phyloP scores from a whole-genome alignment of 1,140 invertebrate species.

The Aphelenchoides fujianensis region DNA sequence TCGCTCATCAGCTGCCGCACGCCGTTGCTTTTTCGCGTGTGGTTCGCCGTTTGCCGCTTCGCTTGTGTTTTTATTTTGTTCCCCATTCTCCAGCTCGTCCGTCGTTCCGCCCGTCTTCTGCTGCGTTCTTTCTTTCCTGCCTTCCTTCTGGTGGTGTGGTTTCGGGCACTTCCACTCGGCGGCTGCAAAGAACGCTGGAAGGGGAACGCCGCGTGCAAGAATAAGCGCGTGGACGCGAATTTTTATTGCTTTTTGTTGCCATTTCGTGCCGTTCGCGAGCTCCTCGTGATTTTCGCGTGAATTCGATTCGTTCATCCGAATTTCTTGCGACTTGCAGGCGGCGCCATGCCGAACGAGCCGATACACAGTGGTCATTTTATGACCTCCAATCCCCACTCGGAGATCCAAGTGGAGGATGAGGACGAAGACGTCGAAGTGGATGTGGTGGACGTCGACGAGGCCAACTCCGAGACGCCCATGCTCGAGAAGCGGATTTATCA shows the following conservation, averaged over 20 bases:
- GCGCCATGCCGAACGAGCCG: slow-evolving; percentile 52
- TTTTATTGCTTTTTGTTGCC: background rate
- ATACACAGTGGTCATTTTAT: slow-evolving; percentile 63
- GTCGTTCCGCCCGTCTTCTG: too few species aligned
- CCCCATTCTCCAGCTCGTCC: too few species aligned
- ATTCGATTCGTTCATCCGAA: background rate
- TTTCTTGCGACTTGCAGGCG: slow-evolving; percentile 15
- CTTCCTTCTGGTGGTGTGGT: background rate
- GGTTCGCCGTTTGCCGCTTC: too few species aligned
- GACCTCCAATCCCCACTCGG: slow-evolving; percentile 60
- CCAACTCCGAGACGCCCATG: slow-evolving; percentile 5
- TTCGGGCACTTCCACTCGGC: background rate
- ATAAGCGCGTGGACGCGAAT: background rate
- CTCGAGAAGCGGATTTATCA: slow-evolving; percentile 32
- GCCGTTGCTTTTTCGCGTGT: background rate
- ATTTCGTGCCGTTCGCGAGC: background rate
- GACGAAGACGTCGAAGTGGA: slow-evolving; percentile 62
- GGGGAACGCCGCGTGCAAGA: background rate
- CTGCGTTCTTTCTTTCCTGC: too few species aligned
- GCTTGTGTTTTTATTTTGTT: too few species aligned
- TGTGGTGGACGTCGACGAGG: slow-evolving; percentile 55
- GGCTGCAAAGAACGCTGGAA: too few species aligned
- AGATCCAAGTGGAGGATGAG: slow-evolving; percentile 55
- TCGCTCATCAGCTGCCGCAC: background rate
- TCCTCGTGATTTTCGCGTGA: background rate